Evolutionary conservation across 2,797 vertebrate species (phyloP), one percentile per base, ranked within the genome.

Genomic region (Rhincodon typus): DNA sequence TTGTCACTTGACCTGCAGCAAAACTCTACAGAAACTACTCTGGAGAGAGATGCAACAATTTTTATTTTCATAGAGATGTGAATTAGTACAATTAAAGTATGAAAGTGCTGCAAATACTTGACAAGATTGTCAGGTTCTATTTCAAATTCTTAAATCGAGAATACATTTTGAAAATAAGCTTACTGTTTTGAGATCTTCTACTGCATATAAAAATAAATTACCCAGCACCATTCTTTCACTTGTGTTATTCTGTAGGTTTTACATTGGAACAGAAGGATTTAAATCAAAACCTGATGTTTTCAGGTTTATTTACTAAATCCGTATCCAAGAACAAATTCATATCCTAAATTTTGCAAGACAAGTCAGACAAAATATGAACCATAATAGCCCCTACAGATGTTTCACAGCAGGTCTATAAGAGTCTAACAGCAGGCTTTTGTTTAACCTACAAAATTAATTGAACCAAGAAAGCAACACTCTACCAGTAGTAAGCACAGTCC

Each of bases 291-390:
- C 94, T 95, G 27, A 77, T 95, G 94, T 57, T 77, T 95, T 95
- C 10, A 27, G 42, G 57, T 25, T 95, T 95, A 95, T 95, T 94
- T 94, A 50, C 42, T 94, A 30, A 50, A 70, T 27, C 50, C 27
- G 53, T 72, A 23, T 77, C 91, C 94, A 95, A 77, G 94, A 74
- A 57, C 94, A 95, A 77, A 95, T 57, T 57, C 30, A n/a, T 95
- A 95, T 77, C 94, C 94, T 77, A 95, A 95, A 95, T 77, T 95
- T 70, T 95, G 70, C 30, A 77, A 94, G 94, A 95, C 94, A 95
- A 95, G 94, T 95, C 70, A 95, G 70, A 95, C 94, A 95, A 95
- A 95, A 95, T 95, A 95, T 74, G 94, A 95, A 77, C 69, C 77
- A 46, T 50, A 46, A 95, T 42, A 72, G 94, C 94, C 70, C 70